Evolutionary conservation across 2,888 invertebrate species (phyloP).

Genomic region (Dryobotodes eremita): DNA sequence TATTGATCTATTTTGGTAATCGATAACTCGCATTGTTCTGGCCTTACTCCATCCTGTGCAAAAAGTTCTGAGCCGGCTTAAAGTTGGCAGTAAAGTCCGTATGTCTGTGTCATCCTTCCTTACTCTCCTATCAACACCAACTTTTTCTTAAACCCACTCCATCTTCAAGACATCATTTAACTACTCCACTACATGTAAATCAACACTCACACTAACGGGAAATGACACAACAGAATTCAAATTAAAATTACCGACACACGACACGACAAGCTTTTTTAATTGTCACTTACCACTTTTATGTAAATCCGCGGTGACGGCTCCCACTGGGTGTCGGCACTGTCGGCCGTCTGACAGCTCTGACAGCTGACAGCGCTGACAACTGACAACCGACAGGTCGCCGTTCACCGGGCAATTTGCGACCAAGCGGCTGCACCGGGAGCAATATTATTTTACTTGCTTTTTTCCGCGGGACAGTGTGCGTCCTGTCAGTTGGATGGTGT

Average conservation of each 20-base stretch:
- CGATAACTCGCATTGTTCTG: not conserved
- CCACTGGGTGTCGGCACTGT: constrained; percentile 82
- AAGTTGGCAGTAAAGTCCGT: not conserved
- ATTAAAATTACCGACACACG: constrained; percentile 69
- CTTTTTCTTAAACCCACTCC: not conserved
- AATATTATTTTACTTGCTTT: constrained; percentile 77
- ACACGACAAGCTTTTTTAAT: constrained; percentile 81
- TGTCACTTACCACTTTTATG: constrained; percentile 86
- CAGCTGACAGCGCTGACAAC: constrained; percentile 83
- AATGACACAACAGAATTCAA: constrained; percentile 68
- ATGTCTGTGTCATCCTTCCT: too few relatives aligned
- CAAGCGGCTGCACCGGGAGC: constrained; percentile 75
- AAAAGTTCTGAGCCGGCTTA: not conserved
- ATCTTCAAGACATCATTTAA: constrained; percentile 16
- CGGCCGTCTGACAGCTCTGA: constrained; percentile 81
- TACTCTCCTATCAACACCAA: not conserved
- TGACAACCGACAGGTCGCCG: constrained; percentile 84
- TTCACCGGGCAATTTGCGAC: constrained; percentile 85
- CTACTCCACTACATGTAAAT: constrained; percentile 35
- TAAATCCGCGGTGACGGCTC: constrained; percentile 83
- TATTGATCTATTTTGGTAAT: not conserved
- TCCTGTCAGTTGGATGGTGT: constrained; percentile 64
- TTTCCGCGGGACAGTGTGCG: constrained; percentile 65
- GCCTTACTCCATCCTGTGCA: not conserved
- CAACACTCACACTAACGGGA: constrained; percentile 58